Conservation (phyloP, 2,797 vertebrate species). For the Chelon auratus region DNA sequence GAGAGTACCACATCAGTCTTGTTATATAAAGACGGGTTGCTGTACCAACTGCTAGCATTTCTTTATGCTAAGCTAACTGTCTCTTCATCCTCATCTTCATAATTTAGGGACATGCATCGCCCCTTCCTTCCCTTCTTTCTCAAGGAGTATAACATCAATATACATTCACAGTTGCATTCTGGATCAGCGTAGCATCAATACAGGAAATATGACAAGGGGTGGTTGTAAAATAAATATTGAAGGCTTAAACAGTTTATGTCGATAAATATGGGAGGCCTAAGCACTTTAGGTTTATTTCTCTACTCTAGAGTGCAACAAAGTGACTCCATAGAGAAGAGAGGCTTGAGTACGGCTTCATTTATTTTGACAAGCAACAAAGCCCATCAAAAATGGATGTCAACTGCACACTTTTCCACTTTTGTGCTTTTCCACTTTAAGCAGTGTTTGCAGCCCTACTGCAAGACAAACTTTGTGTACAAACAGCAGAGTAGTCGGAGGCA, state of each 20-base stretch:
- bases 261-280: constrained; percentile 38
- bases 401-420: constrained; percentile 13
- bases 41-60: too few relatives aligned
- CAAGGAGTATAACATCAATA: constrained; percentile 17
- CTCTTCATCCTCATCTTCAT: constrained; percentile 15
- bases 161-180: constrained; percentile 30
- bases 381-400: constrained; percentile 59
- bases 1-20: too few relatives aligned
- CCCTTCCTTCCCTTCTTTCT: constrained; percentile 14
- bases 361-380: constrained; percentile 63
- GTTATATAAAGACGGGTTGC: too few relatives aligned
- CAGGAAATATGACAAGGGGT: constrained; percentile 40
- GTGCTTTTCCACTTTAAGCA: constrained; percentile 39
- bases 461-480: constrained; percentile 24
- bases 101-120: neutral
- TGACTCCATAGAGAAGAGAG: constrained; percentile 42
- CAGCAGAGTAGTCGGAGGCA: constrained; percentile 32
- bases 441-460: constrained; percentile 33
- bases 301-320: constrained; percentile 48
- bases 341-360: constrained; percentile 41
- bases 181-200: constrained; percentile 22
- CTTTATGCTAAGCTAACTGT: neutral
- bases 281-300: constrained; percentile 35
- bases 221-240: constrained; percentile 39
- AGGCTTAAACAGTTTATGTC: constrained; percentile 40